Conservation (phyloP, 2,888 invertebrate species). For the Itoplectis maculator region DNA sequence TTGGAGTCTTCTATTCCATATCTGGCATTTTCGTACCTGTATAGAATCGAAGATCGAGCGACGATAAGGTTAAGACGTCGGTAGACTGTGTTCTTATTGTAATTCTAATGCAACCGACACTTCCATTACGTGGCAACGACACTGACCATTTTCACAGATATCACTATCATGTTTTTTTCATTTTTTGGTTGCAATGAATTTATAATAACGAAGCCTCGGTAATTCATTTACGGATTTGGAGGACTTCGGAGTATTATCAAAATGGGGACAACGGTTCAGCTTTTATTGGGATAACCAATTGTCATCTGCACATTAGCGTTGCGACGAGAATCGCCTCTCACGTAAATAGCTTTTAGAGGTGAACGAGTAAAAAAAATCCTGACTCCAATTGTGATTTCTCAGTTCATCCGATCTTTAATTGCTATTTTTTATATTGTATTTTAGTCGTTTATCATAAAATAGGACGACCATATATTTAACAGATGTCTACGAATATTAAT, state of each 20-base stretch:
- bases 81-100: background rate
- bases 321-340: background rate
- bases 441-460: background rate
- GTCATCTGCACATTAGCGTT: background rate
- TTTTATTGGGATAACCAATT: background rate
- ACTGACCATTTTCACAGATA: background rate
- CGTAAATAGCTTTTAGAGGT: slow-evolving; percentile 4
- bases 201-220: background rate
- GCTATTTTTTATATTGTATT: slow-evolving; percentile 1
- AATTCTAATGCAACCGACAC: background rate
- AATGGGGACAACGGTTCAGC: background rate
- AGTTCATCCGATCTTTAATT: background rate
- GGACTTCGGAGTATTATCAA: background rate
- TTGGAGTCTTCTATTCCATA: background rate
- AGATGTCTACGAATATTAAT: slow-evolving; percentile 8
- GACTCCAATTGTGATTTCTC: background rate
- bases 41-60: background rate
- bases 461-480: background rate
- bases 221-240: background rate
- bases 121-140: background rate
- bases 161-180: background rate
- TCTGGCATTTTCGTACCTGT: background rate
- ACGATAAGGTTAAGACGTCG: background rate
- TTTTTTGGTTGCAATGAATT: background rate
- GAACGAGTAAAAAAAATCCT: background rate